phyloP scores from a whole-genome alignment of 2,797 vertebrate genomes.

The Cossypha niveicapilla region DNA sequence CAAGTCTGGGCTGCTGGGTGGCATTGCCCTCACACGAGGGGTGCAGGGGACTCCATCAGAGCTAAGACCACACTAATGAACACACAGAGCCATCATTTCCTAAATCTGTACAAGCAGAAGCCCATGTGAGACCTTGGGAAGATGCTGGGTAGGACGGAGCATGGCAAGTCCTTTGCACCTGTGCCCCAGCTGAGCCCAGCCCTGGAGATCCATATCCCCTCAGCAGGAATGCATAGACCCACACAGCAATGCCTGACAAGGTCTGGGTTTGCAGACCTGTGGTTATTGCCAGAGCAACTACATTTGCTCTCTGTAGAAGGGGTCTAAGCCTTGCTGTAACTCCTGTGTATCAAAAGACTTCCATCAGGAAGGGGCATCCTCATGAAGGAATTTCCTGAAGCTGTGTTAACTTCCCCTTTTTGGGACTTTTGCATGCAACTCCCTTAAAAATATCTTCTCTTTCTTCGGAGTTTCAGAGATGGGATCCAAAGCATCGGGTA shows the following conservation, averaged over 20 bases:
- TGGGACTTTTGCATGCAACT: fast-evolving
- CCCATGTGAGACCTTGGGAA: neutral
- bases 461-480: slow-evolving; percentile 34
- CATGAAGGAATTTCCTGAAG: neutral
- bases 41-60: neutral
- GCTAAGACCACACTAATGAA: neutral
- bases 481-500: slow-evolving; percentile 48
- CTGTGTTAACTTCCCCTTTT: neutral
- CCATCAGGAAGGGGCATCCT: neutral
- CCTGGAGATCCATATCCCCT: neutral
- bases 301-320: fast-evolving
- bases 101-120: neutral
- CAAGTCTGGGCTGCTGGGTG: neutral
- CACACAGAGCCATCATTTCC: neutral
- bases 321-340: neutral
- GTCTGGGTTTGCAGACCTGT: neutral
- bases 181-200: neutral
- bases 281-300: neutral
- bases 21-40: neutral
- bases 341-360: neutral
- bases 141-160: neutral
- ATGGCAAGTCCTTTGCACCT: neutral
- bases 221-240: neutral
- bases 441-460: slow-evolving; percentile 12
- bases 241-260: fast-evolving